Percentiles rank a stretch among this genome's conserved stretches.
Evolutionary conservation across 2,888 invertebrate species (phyloP).

Genomic region (Crossocerus cetratus): DNA sequence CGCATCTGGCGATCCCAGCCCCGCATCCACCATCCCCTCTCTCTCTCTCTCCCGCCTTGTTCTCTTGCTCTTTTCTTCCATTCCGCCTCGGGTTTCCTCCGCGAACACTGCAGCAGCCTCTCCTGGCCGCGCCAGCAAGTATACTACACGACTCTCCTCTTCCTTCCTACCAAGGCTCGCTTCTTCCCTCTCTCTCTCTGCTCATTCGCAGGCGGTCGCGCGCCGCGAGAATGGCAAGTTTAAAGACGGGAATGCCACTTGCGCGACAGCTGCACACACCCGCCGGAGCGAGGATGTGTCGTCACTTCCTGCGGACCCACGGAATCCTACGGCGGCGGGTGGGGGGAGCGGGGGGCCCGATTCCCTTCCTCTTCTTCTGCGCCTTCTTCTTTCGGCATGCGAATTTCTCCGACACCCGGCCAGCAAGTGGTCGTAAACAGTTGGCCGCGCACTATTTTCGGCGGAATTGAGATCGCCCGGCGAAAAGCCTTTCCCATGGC

Average conservation of each 20-base stretch:
- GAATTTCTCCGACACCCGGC: too few relatives aligned
- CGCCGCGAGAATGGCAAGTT: slow-evolving; percentile 51
- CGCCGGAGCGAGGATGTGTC: slow-evolving; percentile 61
- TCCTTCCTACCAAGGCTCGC: neutral
- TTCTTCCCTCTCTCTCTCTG: slow-evolving; percentile 21
- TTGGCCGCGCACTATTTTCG: too few relatives aligned
- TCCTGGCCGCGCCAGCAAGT: too few relatives aligned
- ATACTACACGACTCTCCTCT: too few relatives aligned
- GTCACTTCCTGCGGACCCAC: slow-evolving; percentile 66
- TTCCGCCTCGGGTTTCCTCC: slow-evolving; percentile 13
- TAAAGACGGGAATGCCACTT: slow-evolving; percentile 64
- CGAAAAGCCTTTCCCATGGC: too few relatives aligned
- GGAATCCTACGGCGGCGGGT: neutral
- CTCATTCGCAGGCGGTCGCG: slow-evolving; percentile 40
- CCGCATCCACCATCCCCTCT: slow-evolving; percentile 34
- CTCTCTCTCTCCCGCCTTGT: slow-evolving; percentile 12
- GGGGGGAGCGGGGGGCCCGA: too few relatives aligned
- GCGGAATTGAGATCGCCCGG: too few relatives aligned
- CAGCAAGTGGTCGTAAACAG: too few relatives aligned
- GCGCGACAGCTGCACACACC: slow-evolving; percentile 67
- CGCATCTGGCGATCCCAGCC: slow-evolving; percentile 68
- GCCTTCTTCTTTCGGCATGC: too few relatives aligned
- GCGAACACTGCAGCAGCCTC: too few relatives aligned
- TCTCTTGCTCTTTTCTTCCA: slow-evolving; percentile 24
- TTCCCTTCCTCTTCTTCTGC: too few relatives aligned